A percentile compares a stretch with the other conserved stretches of the same genome.
phyloP scores from a whole-genome alignment of 2,888 invertebrate species.

The Pammene fasciana region DNA sequence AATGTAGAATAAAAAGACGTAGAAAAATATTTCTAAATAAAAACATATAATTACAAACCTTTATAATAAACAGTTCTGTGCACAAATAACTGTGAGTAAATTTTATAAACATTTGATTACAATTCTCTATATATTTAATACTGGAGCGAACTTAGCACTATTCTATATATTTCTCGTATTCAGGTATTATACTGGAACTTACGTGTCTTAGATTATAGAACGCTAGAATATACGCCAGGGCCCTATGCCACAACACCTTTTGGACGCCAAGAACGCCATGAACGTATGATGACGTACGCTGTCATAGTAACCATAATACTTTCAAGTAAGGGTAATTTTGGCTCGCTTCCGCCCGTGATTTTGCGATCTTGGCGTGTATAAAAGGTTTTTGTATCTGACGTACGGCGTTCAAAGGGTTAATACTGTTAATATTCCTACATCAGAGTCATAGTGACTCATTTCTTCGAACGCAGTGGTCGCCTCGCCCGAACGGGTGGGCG shows the following conservation, averaged over 20 bases:
- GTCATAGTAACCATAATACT: no score
- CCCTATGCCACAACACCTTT: background rate
- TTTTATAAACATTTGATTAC: conserved; percentile 42
- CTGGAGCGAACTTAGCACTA: conserved; percentile 43
- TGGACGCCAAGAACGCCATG: background rate
- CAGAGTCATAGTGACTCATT: no score
- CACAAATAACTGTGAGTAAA: conserved; percentile 46
- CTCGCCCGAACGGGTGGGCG: no score
- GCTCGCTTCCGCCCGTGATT: no score
- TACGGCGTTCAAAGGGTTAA: no score
- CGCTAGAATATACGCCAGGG: conserved; percentile 2
- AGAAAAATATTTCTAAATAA: conserved; percentile 20
- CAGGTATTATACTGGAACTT: conserved; percentile 39
- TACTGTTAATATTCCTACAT: no score
- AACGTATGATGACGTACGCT: no score
- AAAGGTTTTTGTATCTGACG: no score
- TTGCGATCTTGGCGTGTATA: no score
- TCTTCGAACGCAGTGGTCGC: no score
- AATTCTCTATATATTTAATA: conserved; percentile 43
- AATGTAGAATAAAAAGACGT: background rate
- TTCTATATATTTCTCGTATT: conserved; percentile 27
- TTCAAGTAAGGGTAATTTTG: no score
- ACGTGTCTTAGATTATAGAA: conserved; percentile 29
- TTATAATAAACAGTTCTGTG: conserved; percentile 44
- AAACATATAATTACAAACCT: background rate